phyloP scores from a whole-genome alignment of 2,797 vertebrate species.

The Sylvilagus floridanus region DNA sequence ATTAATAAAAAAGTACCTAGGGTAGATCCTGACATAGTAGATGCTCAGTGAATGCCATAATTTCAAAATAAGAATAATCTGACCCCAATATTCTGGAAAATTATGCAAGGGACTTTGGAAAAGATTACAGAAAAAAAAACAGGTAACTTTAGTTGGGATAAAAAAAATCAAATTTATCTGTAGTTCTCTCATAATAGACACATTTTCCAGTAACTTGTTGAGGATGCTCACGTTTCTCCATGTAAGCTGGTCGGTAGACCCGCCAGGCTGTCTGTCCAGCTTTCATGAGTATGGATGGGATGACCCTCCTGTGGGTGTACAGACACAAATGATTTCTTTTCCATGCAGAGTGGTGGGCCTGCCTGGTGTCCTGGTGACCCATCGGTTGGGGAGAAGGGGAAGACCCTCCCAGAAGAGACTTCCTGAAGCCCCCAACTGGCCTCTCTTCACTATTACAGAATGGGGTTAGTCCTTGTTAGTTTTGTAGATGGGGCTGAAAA shows the following conservation, averaged over 20 bases:
- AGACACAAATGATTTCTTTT: not conserved
- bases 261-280: slow-evolving; percentile 6
- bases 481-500: slow-evolving; percentile 41
- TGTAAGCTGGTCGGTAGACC: not conserved
- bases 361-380: not conserved
- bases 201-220: too few relatives aligned
- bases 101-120: not conserved
- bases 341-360: not conserved
- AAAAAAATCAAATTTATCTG: too few relatives aligned
- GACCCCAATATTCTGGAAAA: not conserved
- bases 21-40: not conserved
- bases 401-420: not conserved
- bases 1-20: not conserved
- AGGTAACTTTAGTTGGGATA: too few relatives aligned
- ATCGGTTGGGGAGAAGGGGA: not conserved
- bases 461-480: not conserved
- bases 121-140: too few relatives aligned
- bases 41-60: slow-evolving; percentile 20
- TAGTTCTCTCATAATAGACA: too few relatives aligned
- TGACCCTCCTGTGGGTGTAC: not conserved
- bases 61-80: not conserved
- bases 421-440: not conserved
- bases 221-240: not conserved
- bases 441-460: not conserved
- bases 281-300: slow-evolving; percentile 5